phyloP scores from a whole-genome alignment of 2,113 vertebrate species.

The Epinephelus cyanopodus region DNA sequence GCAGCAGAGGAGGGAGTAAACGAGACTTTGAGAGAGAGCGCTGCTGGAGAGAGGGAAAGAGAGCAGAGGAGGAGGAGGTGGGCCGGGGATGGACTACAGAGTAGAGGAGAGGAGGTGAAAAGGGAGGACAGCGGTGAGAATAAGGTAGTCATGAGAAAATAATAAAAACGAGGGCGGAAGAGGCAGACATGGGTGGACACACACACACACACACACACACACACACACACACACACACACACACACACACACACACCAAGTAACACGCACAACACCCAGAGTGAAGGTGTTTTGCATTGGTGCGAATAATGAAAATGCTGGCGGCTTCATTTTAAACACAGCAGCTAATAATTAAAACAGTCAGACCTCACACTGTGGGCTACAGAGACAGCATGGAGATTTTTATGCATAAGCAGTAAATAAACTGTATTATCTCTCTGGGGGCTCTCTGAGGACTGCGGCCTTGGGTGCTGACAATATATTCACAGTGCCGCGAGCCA shows the following conservation, averaged over 20 bases:
- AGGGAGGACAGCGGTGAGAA: constrained; percentile 30
- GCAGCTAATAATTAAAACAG: constrained; percentile 77
- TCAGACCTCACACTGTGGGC: constrained; percentile 63
- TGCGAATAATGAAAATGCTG: constrained; percentile 71
- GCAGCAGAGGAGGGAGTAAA: constrained; percentile 66
- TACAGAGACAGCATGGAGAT: constrained; percentile 55
- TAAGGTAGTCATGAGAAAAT: neutral
- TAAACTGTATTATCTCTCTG: constrained; percentile 67
- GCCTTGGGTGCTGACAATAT: constrained; percentile 56
- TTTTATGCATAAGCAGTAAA: constrained; percentile 66
- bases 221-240: neutral
- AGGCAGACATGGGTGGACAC: constrained; percentile 25
- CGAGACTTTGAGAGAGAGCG: constrained; percentile 66
- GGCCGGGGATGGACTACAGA: constrained; percentile 10
- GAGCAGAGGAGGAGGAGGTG: constrained; percentile 7
- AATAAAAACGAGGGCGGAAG: constrained; percentile 5
- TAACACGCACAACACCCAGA: constrained; percentile 13
- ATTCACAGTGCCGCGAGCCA: constrained; percentile 33
- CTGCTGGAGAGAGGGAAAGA: constrained; percentile 52
- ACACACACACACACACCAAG: neutral
- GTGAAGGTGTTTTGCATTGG: constrained; percentile 64
- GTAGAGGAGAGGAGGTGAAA: constrained; percentile 27
- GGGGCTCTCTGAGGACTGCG: constrained; percentile 48
- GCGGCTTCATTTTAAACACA: constrained; percentile 72
- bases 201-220: constrained; percentile 9